Base-by-base conservation (phyloP, 2,888 invertebrate genomes). In the Philereme vetulata region DNA sequence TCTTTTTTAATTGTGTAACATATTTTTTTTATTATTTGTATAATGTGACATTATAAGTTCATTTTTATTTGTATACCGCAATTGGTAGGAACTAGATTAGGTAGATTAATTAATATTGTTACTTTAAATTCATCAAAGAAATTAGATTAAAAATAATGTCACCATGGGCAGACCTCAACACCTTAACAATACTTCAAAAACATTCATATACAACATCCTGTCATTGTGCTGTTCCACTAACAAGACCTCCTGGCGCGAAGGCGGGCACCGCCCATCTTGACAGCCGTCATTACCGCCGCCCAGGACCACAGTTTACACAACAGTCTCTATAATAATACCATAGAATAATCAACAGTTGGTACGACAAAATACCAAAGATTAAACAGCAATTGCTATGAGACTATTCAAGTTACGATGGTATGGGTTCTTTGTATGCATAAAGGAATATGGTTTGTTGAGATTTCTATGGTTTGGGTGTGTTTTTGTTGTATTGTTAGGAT, bases 201-300 rank as follows among this genome's bases (percentile, higher is more conserved):
- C 53, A 58, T 47, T 46, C 55, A 50, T 57, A 62, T 43, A 40
- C 52, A 33, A 60, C 56, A 53, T 60, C 58, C 57, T 47, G 60
- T 47, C 55, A 64, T 52, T 59, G 46, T 62, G 50, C 43, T 34
- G 53, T 49, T 42, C 44, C 32, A 35, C 40, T 65, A 65, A 66
- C 58, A 51, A 67, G 69, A 56, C 64, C 65, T 58, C 69, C 64
- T 57, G 65, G 47, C 33, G 65, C 32, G 66, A 66, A 53, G 66
- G 64, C 60, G 64, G 64, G 52, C 35, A 9, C 65, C 67, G 63
- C 69, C 69, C 69, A 67, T 64, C 65, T 56, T 62, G 62, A 61
- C 57, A 60, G 60, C 56, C n/a, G 52, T 64, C 64, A 66, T 68
- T 65, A 68, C 54, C 35, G 47, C 57, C 57, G 55, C 57, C 62